Evolutionary conservation across 2,797 vertebrate species (phyloP).

Genomic region (Toxotes lorentzi): DNA sequence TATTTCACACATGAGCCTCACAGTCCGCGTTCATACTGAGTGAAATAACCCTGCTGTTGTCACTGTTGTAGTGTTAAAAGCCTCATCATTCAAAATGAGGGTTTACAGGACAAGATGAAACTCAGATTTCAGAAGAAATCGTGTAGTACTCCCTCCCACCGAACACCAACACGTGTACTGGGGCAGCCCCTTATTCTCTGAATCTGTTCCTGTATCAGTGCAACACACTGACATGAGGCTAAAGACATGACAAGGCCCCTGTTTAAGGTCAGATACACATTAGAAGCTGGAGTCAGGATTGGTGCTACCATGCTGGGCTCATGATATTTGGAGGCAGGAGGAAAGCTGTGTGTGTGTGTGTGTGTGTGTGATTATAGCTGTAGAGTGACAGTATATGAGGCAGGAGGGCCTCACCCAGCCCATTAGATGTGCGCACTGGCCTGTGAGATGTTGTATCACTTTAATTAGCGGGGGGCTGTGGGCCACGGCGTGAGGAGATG

Average conservation of each 20-base stretch:
- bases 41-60: background rate
- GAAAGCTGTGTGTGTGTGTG: constrained; percentile 26
- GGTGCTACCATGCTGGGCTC: constrained; percentile 36
- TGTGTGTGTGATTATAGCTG: constrained; percentile 36
- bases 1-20: too few relatives aligned
- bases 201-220: background rate
- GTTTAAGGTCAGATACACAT: constrained; percentile 29
- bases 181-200: accelerated
- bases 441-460: constrained; percentile 86
- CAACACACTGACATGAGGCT: background rate
- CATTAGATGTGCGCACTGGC: constrained; percentile 83
- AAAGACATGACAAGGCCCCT: constrained; percentile 10
- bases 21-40: too few relatives aligned
- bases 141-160: background rate
- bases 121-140: background rate
- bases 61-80: too few relatives aligned
- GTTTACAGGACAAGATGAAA: background rate
- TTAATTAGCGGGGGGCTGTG: constrained; percentile 84
- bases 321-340: constrained; percentile 40
- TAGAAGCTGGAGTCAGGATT: constrained; percentile 29
- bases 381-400: constrained; percentile 54
- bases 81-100: background rate
- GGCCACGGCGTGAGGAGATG: constrained; percentile 65
- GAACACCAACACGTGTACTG: background rate
- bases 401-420: constrained; percentile 66